A percentile compares a stretch with the other conserved stretches of the same genome.
Evolutionary conservation across 30 jellyfish, hydroid and myxozoan species (phyloP).

Genomic region (Hydractinia symbiolongicarpus): DNA sequence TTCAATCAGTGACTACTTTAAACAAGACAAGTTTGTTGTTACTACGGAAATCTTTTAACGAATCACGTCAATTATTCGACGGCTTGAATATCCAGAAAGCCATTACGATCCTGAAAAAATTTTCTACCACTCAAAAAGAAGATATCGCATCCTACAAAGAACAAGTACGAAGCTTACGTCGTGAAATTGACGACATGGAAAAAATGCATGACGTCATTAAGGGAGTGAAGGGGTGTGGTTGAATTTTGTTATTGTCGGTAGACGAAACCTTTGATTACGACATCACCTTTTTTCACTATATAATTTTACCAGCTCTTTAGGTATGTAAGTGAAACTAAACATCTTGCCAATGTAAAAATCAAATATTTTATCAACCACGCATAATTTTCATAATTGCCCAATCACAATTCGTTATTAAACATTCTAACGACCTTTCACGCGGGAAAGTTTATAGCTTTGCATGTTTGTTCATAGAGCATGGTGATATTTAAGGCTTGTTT

Average conservation of each 20-base stretch:
- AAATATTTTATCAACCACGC: too few species aligned
- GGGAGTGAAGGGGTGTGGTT: not conserved
- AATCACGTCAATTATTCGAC: slow-evolving; percentile 17
- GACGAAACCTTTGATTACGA: too few species aligned
- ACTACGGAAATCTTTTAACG: not conserved
- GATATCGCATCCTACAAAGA: slow-evolving; percentile 1
- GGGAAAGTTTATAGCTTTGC: too few species aligned
- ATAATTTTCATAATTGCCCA: too few species aligned
- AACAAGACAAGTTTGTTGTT: not conserved
- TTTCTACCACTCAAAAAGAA: not conserved
- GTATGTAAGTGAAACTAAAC: too few species aligned
- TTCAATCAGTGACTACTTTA: not conserved
- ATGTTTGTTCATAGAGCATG: too few species aligned
- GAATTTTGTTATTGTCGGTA: not conserved
- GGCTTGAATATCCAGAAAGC: slow-evolving; percentile 15
- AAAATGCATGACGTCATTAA: not conserved
- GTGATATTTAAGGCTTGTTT: too few species aligned
- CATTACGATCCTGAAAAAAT: not conserved
- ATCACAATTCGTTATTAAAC: too few species aligned
- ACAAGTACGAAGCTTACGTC: not conserved
- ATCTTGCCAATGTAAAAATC: too few species aligned
- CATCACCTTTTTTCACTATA: too few species aligned
- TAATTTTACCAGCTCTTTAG: too few species aligned
- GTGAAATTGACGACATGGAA: not conserved
- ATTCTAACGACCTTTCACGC: too few species aligned